These are phyloP conservation scores for Scylla paramamosain DNA, from an alignment of 1,140 invertebrate species.

Conservation along the genomic window DNA sequence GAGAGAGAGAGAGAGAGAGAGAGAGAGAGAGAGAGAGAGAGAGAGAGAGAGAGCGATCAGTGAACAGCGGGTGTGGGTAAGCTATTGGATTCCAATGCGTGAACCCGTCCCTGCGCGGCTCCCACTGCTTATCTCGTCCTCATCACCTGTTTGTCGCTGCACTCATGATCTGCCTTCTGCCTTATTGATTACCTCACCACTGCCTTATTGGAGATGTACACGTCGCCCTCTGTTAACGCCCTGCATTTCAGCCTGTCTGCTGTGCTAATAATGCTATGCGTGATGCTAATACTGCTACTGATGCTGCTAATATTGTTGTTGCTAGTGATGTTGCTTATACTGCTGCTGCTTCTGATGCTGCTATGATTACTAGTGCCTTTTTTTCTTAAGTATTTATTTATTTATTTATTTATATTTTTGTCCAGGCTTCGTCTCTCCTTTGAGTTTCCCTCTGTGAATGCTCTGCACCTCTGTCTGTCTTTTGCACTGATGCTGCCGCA, in stretches of 20 bases:
- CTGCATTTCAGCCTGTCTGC: background rate
- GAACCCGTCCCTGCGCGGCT: background rate
- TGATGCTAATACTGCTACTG: too few relatives aligned
- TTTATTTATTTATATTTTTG: background rate
- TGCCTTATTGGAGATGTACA: background rate
- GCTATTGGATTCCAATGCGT: conserved; percentile 10
- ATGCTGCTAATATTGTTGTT: too few relatives aligned
- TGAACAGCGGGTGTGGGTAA: background rate
- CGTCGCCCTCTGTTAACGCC: background rate
- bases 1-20: background rate
- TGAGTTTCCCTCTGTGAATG: too few relatives aligned
- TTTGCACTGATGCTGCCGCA: background rate
- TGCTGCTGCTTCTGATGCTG: too few relatives aligned
- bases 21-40: background rate
- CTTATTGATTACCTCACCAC: background rate
- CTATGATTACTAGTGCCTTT: background rate
- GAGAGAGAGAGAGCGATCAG: background rate
- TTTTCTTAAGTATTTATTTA: background rate
- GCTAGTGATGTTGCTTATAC: too few relatives aligned
- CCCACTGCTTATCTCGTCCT: background rate
- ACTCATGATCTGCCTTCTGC: background rate
- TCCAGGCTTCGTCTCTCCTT: background rate
- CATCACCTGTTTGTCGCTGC: background rate
- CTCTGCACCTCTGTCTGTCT: background rate
- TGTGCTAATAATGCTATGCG: too few relatives aligned